Evolutionary conservation across 2,113 vertebrate species (phyloP).

Genomic region (Cryptotis parvus): DNA sequence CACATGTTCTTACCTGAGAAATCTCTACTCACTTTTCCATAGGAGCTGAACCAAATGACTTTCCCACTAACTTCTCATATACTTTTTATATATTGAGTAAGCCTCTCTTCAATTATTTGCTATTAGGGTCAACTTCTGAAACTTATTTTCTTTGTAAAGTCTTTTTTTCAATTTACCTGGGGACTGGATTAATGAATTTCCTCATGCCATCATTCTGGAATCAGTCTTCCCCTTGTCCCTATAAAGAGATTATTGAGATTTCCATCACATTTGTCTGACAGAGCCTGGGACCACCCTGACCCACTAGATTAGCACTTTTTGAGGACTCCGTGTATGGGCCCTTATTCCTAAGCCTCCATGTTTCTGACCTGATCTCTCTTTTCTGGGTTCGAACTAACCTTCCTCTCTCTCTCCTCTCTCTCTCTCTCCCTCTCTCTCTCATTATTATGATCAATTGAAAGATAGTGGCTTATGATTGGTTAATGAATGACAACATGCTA

Average conservation of each 20-base stretch:
- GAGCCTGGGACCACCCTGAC: background rate
- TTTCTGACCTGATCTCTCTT: background rate
- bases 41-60: no score
- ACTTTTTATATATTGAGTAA: background rate
- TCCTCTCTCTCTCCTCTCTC: no score
- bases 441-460: background rate
- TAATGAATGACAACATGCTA: background rate
- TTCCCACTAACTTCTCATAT: background rate
- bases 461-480: background rate
- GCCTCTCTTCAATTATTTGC: background rate
- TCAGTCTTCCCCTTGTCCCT: background rate
- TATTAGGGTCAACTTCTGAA: background rate
- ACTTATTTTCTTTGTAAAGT: background rate
- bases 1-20: no score
- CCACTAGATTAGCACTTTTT: background rate
- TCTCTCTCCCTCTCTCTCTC: background rate
- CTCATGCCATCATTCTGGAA: background rate
- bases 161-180: background rate
- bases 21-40: no score
- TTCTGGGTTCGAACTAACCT: no score
- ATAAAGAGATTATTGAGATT: background rate
- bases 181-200: background rate
- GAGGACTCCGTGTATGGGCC: background rate
- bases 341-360: background rate
- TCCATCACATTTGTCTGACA: background rate